phyloP scores from a whole-genome alignment of 2,113 vertebrate species.

The Brienomyrus longianalis region DNA sequence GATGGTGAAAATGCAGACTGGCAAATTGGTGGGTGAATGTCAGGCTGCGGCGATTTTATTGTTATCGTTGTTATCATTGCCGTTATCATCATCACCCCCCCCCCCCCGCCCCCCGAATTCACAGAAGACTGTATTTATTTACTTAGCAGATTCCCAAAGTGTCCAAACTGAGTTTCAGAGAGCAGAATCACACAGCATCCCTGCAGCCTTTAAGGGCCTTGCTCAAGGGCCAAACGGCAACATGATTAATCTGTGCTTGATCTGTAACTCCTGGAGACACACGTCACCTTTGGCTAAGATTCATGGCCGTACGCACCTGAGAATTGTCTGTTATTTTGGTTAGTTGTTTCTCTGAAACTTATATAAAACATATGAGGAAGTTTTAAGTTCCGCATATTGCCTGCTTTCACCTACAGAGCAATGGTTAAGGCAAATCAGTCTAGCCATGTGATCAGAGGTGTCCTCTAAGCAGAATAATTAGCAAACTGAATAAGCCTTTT shows the following conservation, averaged over 20 bases:
- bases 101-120: not conserved
- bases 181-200: not conserved
- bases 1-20: not conserved
- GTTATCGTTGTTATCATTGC: not conserved
- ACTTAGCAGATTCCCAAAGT: not conserved
- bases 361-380: not conserved
- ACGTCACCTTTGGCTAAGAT: not conserved
- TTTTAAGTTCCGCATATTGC: not conserved
- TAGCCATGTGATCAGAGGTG: not conserved
- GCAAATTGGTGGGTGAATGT: not conserved
- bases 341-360: not conserved
- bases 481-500: too few species aligned
- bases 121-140: not conserved
- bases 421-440: not conserved
- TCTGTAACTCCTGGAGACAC: not conserved
- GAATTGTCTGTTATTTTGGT: not conserved
- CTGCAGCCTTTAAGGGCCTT: not conserved
- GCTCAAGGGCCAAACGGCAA: not conserved
- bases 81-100: too few species aligned
- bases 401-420: not conserved
- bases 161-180: not conserved
- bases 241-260: not conserved
- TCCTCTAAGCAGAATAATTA: not conserved
- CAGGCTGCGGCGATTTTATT: not conserved
- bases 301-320: not conserved